A percentile compares a stretch with the other conserved stretches of the same genome.
Conservation (phyloP, 2,888 invertebrate genomes). For the Icerya purchasi region DNA sequence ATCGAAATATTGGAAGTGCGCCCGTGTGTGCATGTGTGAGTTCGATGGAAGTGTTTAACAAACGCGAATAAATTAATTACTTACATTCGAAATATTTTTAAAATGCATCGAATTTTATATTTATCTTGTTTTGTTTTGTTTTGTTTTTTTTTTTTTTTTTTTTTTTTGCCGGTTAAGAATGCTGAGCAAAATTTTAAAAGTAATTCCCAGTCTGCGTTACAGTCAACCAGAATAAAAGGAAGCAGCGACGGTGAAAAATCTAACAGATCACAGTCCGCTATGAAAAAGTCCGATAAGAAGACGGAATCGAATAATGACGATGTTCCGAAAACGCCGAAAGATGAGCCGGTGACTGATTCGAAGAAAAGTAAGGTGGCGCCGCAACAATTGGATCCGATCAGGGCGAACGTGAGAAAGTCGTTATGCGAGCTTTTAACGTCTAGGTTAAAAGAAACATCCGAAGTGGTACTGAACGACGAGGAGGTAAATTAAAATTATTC, state of each 20-base stretch:
- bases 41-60: too few relatives aligned
- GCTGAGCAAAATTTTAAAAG: not conserved
- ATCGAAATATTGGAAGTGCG: too few relatives aligned
- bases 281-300: constrained; percentile 2
- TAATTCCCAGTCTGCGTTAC: too few relatives aligned
- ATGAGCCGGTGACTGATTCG: constrained; percentile 6
- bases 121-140: not conserved
- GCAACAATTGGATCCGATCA: constrained; percentile 35
- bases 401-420: constrained; percentile 64
- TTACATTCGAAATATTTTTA: not conserved
- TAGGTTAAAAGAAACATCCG: constrained; percentile 33
- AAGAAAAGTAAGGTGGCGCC: constrained; percentile 5
- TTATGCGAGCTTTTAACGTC: constrained; percentile 37
- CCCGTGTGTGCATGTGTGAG: too few relatives aligned
- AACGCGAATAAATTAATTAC: too few relatives aligned
- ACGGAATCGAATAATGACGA: not conserved
- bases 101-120: not conserved
- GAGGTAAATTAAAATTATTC: too few relatives aligned
- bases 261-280: not conserved
- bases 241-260: not conserved
- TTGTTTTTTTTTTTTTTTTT: not conserved
- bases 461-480: constrained; percentile 27
- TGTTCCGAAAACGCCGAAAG: constrained; percentile 2
- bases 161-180: not conserved
- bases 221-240: too few relatives aligned